Evolutionary conservation across 2,113 vertebrate species (phyloP).

Genomic region (Glaucomys volans): DNA sequence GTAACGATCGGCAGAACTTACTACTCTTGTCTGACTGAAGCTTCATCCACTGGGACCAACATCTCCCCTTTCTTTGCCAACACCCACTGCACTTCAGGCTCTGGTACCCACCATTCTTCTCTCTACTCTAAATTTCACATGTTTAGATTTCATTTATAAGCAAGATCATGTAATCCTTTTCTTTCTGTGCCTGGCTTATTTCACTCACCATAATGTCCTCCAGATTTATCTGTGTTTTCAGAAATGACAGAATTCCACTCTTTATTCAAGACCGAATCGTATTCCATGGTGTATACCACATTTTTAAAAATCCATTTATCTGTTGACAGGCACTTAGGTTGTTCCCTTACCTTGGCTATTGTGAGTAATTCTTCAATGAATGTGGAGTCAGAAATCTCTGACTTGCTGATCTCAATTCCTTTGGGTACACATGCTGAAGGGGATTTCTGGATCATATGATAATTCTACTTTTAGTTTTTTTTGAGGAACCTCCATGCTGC

Average conservation of each 20-base stretch:
- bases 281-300: background rate
- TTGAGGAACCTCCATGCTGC: background rate
- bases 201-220: background rate
- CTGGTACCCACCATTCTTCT: background rate
- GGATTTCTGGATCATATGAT: background rate
- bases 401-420: background rate
- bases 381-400: background rate
- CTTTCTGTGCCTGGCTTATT: background rate
- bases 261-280: background rate
- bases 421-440: background rate
- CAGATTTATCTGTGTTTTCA: background rate
- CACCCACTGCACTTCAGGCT: background rate
- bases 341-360: too few relatives aligned
- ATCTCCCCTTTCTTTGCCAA: background rate
- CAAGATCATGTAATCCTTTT: background rate
- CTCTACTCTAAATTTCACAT: background rate
- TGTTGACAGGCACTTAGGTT: background rate
- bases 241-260: background rate
- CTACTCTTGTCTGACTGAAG: background rate
- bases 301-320: background rate
- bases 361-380: background rate
- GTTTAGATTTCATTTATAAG: background rate
- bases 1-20: background rate
- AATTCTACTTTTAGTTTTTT: slow-evolving; percentile 6
- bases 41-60: background rate